phyloP scores from a whole-genome alignment of 2,797 vertebrate genomes.

The Apogon talboti region DNA sequence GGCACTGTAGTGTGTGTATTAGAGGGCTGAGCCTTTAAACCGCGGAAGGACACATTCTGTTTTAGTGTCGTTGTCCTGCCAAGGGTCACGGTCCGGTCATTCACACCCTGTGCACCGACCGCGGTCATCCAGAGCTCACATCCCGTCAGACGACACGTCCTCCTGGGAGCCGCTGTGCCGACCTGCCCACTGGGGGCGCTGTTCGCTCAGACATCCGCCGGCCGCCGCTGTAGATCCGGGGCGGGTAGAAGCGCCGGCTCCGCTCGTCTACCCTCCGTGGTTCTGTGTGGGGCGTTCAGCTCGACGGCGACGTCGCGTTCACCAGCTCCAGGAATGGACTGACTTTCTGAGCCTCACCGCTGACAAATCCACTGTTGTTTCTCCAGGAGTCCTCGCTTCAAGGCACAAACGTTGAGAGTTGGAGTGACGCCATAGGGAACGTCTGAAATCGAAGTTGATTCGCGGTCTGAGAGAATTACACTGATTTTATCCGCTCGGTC shows the following conservation, averaged over 20 bases:
- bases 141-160: background rate
- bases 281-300: conserved; percentile 73
- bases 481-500: conserved; percentile 11
- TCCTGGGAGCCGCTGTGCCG: background rate
- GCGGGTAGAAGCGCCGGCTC: conserved; percentile 21
- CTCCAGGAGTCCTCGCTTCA: conserved; percentile 9
- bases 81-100: too few relatives aligned
- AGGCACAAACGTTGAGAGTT: conserved; percentile 35
- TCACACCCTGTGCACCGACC: too few relatives aligned
- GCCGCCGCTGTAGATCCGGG: conserved; percentile 40
- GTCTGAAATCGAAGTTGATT: too few relatives aligned
- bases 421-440: conserved; percentile 19
- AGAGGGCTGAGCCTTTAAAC: too few relatives aligned
- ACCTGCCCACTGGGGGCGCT: conserved; percentile 68
- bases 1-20: too few relatives aligned
- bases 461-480: too few relatives aligned
- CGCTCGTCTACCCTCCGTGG: conserved; percentile 38
- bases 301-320: conserved; percentile 35
- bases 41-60: too few relatives aligned
- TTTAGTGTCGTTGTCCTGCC: too few relatives aligned
- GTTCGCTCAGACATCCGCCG: conserved; percentile 43
- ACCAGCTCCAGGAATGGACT: conserved; percentile 57
- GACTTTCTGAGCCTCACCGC: conserved; percentile 46
- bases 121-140: too few relatives aligned
- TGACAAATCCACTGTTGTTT: conserved; percentile 42